A percentile compares a stretch with the other conserved stretches of the same genome.
phyloP scores from a whole-genome alignment of 2,797 vertebrate genomes.

The Propithecus deckenii region DNA sequence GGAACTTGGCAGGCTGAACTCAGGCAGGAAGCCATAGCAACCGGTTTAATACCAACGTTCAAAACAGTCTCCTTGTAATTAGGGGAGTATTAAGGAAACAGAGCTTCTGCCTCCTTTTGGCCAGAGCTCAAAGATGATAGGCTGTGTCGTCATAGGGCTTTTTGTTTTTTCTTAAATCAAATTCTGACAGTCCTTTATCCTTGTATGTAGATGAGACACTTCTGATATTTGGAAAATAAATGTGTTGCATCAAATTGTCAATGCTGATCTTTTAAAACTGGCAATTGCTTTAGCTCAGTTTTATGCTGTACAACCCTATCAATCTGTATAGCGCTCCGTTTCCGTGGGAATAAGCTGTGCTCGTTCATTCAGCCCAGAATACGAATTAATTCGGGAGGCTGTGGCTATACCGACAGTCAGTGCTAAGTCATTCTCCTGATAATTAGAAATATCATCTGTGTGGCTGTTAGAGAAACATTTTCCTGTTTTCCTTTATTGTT shows the following conservation, averaged over 20 bases:
- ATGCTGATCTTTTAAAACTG: conserved; percentile 63
- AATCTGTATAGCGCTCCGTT: conserved; percentile 46
- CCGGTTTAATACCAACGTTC: conserved; percentile 47
- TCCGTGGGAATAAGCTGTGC: conserved; percentile 55
- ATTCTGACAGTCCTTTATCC: conserved; percentile 56
- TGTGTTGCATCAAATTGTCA: conserved; percentile 62
- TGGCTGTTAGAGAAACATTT: conserved; percentile 23
- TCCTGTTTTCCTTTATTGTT: not conserved
- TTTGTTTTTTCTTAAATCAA: conserved; percentile 52
- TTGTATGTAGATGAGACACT: conserved; percentile 41
- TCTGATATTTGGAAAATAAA: conserved; percentile 66
- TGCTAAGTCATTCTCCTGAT: not conserved
- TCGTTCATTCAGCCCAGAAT: conserved; percentile 31
- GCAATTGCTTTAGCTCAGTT: conserved; percentile 45
- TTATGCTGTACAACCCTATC: conserved; percentile 59
- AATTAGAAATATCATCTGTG: conserved; percentile 45
- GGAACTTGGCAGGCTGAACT: not conserved
- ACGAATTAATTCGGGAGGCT: conserved; percentile 47
- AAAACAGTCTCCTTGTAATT: conserved; percentile 54
- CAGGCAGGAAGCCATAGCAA: conserved; percentile 56
- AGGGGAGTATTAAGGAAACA: conserved; percentile 63
- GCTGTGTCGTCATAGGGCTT: not conserved
- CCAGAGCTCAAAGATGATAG: conserved; percentile 38
- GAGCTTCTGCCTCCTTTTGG: conserved; percentile 18
- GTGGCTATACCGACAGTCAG: not conserved